phyloP scores from a whole-genome alignment of 2,797 vertebrate genomes.

The Dendrocincla fuliginosa region DNA sequence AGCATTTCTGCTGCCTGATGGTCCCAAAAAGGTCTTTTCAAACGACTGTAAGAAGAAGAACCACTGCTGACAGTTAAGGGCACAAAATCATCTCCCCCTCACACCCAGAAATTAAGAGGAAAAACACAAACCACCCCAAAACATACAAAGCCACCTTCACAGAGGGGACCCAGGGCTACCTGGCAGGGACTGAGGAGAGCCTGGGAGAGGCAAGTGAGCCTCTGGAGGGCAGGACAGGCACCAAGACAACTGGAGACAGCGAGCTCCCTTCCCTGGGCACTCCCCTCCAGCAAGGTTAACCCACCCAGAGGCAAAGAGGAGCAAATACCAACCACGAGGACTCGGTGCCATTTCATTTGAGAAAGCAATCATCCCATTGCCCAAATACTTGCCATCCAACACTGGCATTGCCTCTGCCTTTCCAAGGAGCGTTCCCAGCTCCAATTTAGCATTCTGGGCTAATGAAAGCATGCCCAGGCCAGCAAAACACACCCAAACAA shows the following conservation, averaged over 20 bases:
- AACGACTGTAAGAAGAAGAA: background rate
- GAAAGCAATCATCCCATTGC: background rate
- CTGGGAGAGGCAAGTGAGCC: background rate
- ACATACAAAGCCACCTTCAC: background rate
- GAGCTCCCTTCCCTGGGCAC: background rate
- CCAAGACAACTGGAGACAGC: background rate
- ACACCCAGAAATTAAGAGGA: background rate
- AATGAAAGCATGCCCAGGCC: constrained; percentile 68
- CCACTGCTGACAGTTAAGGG: background rate
- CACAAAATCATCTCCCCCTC: background rate
- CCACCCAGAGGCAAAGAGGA: background rate
- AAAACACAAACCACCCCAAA: accelerated
- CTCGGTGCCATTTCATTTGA: background rate
- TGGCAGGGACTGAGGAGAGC: background rate
- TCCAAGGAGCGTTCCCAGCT: background rate
- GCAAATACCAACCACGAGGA: background rate
- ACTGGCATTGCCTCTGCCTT: background rate
- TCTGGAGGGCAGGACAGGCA: background rate
- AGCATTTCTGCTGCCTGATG: background rate
- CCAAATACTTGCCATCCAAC: background rate
- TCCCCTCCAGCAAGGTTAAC: background rate
- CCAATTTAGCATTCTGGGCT: constrained; percentile 47
- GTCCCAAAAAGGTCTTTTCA: background rate
- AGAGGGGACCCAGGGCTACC: background rate
- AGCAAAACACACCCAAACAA: constrained; percentile 76